Percentiles rank a stretch among this genome's conserved stretches.
These are phyloP conservation scores for Spheniscus mendiculus DNA, from an alignment of 2,113 vertebrate genomes.

Conservation along the genomic window DNA sequence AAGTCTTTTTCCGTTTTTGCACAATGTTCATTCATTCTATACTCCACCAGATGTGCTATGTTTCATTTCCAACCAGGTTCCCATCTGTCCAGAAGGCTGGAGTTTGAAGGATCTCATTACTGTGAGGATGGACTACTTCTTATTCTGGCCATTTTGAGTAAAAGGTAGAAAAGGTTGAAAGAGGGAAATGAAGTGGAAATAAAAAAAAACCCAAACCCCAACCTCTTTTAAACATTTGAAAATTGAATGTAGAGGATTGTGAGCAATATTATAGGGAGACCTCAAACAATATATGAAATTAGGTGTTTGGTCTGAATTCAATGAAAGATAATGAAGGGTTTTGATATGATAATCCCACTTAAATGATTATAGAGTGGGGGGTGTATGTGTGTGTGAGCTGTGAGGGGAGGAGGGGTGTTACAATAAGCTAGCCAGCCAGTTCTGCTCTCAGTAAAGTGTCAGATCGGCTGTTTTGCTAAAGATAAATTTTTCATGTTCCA, in stretches of 20 bases:
- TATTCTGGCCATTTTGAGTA: background rate
- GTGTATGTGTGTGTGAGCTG: conserved; percentile 16
- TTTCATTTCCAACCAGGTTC: conserved; percentile 58
- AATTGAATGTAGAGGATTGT: conserved; percentile 30
- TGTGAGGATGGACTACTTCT: background rate
- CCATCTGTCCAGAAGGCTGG: conserved; percentile 54
- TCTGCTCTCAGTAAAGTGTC: conserved; percentile 77
- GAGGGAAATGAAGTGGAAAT: background rate
- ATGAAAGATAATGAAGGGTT: conserved; percentile 61
- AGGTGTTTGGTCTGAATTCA: conserved; percentile 69
- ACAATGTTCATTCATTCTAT: conserved; percentile 22
- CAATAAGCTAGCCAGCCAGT: conserved; percentile 77
- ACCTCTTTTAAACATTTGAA: conserved; percentile 16
- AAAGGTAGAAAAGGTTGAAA: background rate
- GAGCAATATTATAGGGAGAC: conserved; percentile 13
- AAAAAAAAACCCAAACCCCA: background rate
- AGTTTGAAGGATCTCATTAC: conserved; percentile 39
- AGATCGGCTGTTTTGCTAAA: conserved; percentile 84
- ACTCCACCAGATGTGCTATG: conserved; percentile 29
- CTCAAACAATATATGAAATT: conserved; percentile 62
- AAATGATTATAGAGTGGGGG: conserved; percentile 59
- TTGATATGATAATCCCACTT: conserved; percentile 75
- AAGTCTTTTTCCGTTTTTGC: conserved; percentile 17
- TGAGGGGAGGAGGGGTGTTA: conserved; percentile 55
- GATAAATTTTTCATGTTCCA: conserved; percentile 85